Conservation (phyloP, 30 jellyfish, hydroid and myxozoan genomes). For the Turritopsis rubra region DNA sequence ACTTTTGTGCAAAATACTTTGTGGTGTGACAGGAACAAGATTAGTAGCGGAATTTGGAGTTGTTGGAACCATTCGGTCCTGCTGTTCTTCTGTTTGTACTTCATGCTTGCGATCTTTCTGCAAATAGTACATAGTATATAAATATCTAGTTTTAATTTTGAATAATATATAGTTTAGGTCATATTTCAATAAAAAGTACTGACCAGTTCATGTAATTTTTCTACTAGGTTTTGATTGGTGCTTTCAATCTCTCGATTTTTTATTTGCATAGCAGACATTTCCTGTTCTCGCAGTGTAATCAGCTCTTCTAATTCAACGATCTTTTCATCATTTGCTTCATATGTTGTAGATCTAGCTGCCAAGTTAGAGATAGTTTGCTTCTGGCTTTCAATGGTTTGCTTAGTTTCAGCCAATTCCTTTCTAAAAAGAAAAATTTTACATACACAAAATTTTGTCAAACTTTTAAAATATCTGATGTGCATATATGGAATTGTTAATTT, state of each 20-base stretch:
- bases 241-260: background rate
- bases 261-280: background rate
- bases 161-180: background rate
- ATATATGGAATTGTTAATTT: background rate
- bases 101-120: background rate
- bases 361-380: background rate
- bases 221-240: background rate
- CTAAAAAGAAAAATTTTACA: background rate
- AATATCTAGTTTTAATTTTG: background rate
- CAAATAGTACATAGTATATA: background rate
- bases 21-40: slow-evolving; percentile 25
- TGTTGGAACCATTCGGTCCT: slow-evolving; percentile 36
- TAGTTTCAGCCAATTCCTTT: background rate
- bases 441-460: background rate
- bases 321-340: background rate
- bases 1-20: slow-evolving; percentile 18
- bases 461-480: background rate
- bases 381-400: slow-evolving; percentile 6
- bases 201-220: background rate
- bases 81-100: background rate
- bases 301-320: background rate
- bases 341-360: background rate
- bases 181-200: background rate
- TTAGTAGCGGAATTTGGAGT: slow-evolving; percentile 8
- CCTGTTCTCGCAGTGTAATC: background rate